Percentiles rank a stretch among this genome's conserved stretches.
Conservation (phyloP, 2,888 invertebrate genomes). For the Alloscopus bannaensis region DNA sequence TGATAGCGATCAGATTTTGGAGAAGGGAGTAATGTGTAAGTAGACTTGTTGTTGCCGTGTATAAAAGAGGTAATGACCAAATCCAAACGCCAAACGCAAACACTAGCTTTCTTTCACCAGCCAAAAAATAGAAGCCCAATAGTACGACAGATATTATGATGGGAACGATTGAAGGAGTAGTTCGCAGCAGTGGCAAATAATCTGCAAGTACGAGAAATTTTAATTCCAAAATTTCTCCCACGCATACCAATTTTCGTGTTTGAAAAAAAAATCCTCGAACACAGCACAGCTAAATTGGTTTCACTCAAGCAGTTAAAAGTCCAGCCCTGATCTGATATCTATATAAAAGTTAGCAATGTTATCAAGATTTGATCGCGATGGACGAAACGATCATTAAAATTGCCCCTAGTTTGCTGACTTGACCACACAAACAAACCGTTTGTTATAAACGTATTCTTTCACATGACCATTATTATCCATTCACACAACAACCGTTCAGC, state of each 20-base stretch:
- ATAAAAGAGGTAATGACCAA: conserved; percentile 10
- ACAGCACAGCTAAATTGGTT: conserved; percentile 9
- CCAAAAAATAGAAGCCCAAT: not conserved
- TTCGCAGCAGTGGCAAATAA: too few species aligned
- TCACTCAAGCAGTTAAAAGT: not conserved
- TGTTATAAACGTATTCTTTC: too few species aligned
- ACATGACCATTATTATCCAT: too few species aligned
- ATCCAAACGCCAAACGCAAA: conserved; percentile 1
- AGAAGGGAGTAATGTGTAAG: conserved; percentile 21
- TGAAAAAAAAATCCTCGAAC: conserved; percentile 13
- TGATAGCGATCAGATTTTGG: conserved; percentile 49
- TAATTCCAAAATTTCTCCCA: conserved; percentile 37
- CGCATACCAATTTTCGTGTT: conserved; percentile 43
- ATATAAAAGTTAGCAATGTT: too few species aligned
- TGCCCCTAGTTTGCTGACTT: too few species aligned
- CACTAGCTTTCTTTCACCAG: too few species aligned
- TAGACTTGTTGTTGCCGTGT: too few species aligned
- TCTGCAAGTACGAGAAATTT: conserved; percentile 48
- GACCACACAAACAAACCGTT: too few species aligned
- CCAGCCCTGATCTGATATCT: conserved; percentile 10
- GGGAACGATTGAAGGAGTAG: conserved; percentile 29
- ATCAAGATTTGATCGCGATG: conserved; percentile 15
- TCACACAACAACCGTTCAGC: too few species aligned
- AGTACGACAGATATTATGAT: conserved; percentile 48
- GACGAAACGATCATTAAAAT: too few species aligned